A percentile compares a stretch with the other conserved stretches of the same genome.
Evolutionary conservation across 1,140 invertebrate species (phyloP).

Genomic region (Danaus melanippus): DNA sequence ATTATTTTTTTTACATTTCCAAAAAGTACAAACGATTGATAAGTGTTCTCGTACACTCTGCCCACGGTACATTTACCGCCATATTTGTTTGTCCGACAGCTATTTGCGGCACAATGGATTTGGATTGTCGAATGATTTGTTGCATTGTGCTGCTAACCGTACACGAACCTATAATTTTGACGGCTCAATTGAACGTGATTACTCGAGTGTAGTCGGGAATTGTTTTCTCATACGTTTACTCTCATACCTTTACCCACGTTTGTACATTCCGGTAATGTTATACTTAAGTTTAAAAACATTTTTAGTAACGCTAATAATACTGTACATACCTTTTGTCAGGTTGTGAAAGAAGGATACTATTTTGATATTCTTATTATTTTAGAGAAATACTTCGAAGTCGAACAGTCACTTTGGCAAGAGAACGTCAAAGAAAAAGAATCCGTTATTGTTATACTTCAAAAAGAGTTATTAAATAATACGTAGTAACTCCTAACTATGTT

Average conservation of each 20-base stretch:
- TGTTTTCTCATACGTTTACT: no score
- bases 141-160: conserved; percentile 44
- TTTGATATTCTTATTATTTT: conserved; percentile 19
- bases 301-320: conserved; percentile 70
- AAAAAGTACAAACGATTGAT: conserved; percentile 26
- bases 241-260: no score
- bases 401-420: conserved; percentile 38
- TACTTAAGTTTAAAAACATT: conserved; percentile 18
- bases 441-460: conserved; percentile 11
- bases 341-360: conserved; percentile 29
- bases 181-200: conserved; percentile 60
- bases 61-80: conserved; percentile 11
- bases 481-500: conserved; percentile 49
- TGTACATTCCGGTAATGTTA: background rate
- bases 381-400: conserved; percentile 16
- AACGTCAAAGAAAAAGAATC: conserved; percentile 10
- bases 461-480: conserved; percentile 43
- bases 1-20: conserved; percentile 35
- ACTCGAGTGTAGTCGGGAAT: conserved; percentile 30
- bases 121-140: conserved; percentile 50
- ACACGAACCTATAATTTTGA: conserved; percentile 49
- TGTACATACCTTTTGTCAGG: conserved; percentile 63
- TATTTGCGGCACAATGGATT: conserved; percentile 33
- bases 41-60: conserved; percentile 3
- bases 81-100: conserved; percentile 21